phyloP scores from a whole-genome alignment of 2,797 vertebrate genomes.

The Avahi laniger region DNA sequence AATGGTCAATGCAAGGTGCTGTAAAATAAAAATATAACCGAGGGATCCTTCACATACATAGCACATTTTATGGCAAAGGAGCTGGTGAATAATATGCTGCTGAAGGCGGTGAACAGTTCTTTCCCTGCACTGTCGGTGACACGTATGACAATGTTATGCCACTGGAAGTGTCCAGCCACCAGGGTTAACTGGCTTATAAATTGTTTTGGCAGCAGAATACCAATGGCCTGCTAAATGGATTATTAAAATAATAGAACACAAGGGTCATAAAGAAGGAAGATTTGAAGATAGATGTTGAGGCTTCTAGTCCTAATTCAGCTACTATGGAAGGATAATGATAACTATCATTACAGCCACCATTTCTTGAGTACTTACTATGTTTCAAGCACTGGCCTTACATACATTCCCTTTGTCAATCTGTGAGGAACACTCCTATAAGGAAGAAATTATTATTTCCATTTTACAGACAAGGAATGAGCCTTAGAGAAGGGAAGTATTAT shows the following conservation, averaged over 20 bases:
- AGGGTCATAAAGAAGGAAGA: background rate
- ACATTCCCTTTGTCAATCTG: background rate
- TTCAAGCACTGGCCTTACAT: background rate
- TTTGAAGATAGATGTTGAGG: background rate
- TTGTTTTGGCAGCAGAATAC: slow-evolving; percentile 57
- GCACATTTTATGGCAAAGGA: background rate
- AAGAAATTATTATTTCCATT: background rate
- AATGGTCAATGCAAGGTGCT: slow-evolving; percentile 34
- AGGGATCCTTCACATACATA: background rate
- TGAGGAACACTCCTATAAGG: background rate
- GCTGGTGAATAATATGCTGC: background rate
- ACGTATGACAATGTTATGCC: background rate
- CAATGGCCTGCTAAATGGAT: slow-evolving; percentile 39
- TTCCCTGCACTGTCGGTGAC: background rate
- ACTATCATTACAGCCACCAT: background rate
- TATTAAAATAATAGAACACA: slow-evolving; percentile 28
- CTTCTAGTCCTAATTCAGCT: background rate
- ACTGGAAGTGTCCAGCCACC: background rate
- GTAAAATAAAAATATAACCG: slow-evolving; percentile 57
- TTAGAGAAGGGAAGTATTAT: background rate
- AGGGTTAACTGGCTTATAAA: slow-evolving; percentile 64
- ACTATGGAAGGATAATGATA: background rate
- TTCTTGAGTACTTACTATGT: background rate
- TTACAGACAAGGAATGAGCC: background rate
- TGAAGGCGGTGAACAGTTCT: background rate